phyloP scores from a whole-genome alignment of 1,140 invertebrate species.

The Laupala kohalensis region DNA sequence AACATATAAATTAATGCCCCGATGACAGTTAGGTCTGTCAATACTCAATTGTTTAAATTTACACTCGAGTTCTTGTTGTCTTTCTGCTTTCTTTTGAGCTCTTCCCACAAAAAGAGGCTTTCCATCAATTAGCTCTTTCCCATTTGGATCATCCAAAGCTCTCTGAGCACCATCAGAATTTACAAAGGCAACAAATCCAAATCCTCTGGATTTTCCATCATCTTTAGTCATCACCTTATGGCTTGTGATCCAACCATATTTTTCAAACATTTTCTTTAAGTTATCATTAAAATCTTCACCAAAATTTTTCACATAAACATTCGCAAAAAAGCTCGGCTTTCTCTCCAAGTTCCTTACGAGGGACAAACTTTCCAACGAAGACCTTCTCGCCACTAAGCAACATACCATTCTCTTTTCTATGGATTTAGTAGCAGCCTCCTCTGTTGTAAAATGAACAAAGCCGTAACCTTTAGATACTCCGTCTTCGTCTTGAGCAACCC shows the following conservation, averaged over 20 bases:
- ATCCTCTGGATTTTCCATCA: constrained; percentile 89
- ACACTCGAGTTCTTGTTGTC: constrained; percentile 90
- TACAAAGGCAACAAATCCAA: constrained; percentile 98
- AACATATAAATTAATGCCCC: constrained; percentile 96
- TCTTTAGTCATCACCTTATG: constrained; percentile 93
- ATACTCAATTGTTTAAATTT: constrained; percentile 93
- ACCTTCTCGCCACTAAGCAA: constrained; percentile 86
- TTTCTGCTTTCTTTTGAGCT: constrained; percentile 96
- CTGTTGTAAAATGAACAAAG: constrained; percentile 99
- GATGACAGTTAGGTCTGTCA: constrained; percentile 83
- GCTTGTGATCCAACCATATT: constrained; percentile 87
- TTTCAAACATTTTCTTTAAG: constrained; percentile 85
- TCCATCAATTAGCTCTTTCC: constrained; percentile 72
- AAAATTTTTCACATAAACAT: constrained; percentile 99
- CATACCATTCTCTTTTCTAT: constrained; percentile 97
- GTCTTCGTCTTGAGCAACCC: constrained; percentile 91
- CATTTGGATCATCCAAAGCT: constrained; percentile 82
- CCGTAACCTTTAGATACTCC: constrained; percentile 96
- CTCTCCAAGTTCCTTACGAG: constrained; percentile 94
- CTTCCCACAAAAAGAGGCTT: constrained; percentile 85
- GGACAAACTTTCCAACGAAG: constrained; percentile 96
- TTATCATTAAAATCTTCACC: constrained; percentile 89
- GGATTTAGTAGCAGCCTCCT: constrained; percentile 94
- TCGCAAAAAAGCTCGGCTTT: constrained; percentile 94
- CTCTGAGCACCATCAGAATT: constrained; percentile 90